Base-by-base conservation (phyloP, 2,113 vertebrate genomes). In the Entelurus aequoreus region DNA sequence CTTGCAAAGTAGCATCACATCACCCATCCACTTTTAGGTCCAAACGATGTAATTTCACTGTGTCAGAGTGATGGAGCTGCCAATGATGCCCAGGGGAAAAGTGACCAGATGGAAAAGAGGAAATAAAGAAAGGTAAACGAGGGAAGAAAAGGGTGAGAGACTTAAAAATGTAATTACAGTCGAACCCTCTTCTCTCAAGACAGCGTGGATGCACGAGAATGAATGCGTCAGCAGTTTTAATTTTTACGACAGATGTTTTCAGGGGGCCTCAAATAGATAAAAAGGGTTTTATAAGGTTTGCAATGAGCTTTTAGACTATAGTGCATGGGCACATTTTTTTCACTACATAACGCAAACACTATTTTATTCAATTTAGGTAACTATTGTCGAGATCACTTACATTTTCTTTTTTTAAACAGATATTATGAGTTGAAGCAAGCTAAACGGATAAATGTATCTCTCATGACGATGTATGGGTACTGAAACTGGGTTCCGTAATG, bases 121-220 rank as follows among this genome's bases (percentile, higher is more conserved):
- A 60, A 73, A 74, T 60, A 66, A 69, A 63, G 35, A 62, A 63
- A 28, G 48, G 53, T 51, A 76, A 75, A 66, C 2, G 54, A 68
- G 50, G 54, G 6, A 70, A 66, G 73, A 60, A 46, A 50, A 66
- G 72, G 36, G 14, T 65, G 40, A 36, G 48, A 12, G 51, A 56
- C 14, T 60, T 51, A 57, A 69, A 51, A 67, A 65, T 37, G 72
- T 21, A 42, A 77, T 75, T 69, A 76, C 48, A 56, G 58, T 14
- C 4, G 6, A 13, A 47, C 66, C n/a, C 40, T 40, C 16, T 21
- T 38, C 36, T 28, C 36, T 55, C 54, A 55, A 55, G 35, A 28
- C 54, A 55, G 15, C 54, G 8, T 5, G 36, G 35, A n/a, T 12
- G 15, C 49, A 16, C 16, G 14, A 10, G 15, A 14, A 13, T 44